Percentiles rank a stretch among this genome's conserved stretches.
phyloP scores from a whole-genome alignment of 2,888 invertebrate species.

The Eulithis prunata region DNA sequence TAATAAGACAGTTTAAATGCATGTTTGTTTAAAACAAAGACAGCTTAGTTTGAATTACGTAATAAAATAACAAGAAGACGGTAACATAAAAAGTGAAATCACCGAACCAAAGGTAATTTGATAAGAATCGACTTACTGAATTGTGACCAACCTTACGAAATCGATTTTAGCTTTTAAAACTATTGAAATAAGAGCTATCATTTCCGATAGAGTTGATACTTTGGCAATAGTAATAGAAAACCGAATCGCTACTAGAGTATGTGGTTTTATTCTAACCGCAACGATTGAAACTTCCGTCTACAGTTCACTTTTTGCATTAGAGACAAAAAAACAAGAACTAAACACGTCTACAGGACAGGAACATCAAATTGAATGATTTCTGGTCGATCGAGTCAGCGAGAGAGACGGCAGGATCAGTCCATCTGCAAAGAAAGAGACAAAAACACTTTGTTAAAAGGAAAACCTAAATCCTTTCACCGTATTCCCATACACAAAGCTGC shows the following conservation, averaged over 20 bases:
- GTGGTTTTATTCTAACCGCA: slow-evolving; percentile 35
- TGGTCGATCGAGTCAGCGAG: slow-evolving; percentile 48
- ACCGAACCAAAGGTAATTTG: slow-evolving; percentile 49
- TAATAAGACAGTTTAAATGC: slow-evolving; percentile 32
- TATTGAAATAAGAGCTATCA: slow-evolving; percentile 27
- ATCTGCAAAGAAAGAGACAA: slow-evolving; percentile 82
- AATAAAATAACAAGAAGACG: slow-evolving; percentile 44
- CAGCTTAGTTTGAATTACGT: slow-evolving; percentile 33
- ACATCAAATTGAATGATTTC: slow-evolving; percentile 46
- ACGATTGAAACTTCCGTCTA: slow-evolving; percentile 38
- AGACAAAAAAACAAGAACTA: slow-evolving; percentile 35
- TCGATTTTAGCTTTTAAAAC: slow-evolving; percentile 26
- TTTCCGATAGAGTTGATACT: slow-evolving; percentile 21
- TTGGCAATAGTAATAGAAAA: slow-evolving; percentile 31
- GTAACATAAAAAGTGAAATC: slow-evolving; percentile 51
- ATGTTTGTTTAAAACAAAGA: slow-evolving; percentile 34
- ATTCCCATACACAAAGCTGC: slow-evolving; percentile 47
- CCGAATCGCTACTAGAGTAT: slow-evolving; percentile 37
- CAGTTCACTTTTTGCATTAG: slow-evolving; percentile 28
- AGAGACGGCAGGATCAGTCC: slow-evolving; percentile 57
- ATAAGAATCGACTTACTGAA: slow-evolving; percentile 50
- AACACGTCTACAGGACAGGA: slow-evolving; percentile 47
- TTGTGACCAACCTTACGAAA: slow-evolving; percentile 38
- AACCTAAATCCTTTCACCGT: slow-evolving; percentile 67
- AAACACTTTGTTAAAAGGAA: slow-evolving; percentile 66